Conservation (phyloP, 2,888 invertebrate species). For the Cryptophagus acutangulus region DNA sequence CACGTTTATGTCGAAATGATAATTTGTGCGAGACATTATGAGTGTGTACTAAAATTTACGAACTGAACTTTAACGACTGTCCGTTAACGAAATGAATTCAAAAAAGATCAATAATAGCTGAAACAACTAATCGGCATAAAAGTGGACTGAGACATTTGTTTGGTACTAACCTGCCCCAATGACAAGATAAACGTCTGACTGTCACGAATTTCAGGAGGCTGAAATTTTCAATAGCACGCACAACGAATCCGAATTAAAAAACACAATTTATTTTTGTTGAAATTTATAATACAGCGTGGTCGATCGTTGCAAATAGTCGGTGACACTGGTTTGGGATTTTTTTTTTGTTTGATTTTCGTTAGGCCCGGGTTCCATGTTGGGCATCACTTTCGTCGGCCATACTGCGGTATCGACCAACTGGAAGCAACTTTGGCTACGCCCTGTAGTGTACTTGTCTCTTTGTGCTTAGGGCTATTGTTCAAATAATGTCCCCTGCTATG, state of each 20-base stretch:
- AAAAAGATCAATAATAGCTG: neutral
- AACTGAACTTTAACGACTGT: too few relatives aligned
- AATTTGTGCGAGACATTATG: too few relatives aligned
- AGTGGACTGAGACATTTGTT: conserved; percentile 19
- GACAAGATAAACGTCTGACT: conserved; percentile 15
- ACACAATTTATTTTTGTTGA: conserved; percentile 10
- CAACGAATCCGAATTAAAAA: conserved; percentile 16
- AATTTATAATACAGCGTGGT: conserved; percentile 20
- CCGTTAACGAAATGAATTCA: too few relatives aligned
- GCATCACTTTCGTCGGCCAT: conserved; percentile 43
- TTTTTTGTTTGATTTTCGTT: conserved; percentile 31
- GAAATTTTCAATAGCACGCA: conserved; percentile 20
- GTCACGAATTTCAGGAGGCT: conserved; percentile 14
- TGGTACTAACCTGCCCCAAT: conserved; percentile 34
- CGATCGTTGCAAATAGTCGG: conserved; percentile 37
- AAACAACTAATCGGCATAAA: too few relatives aligned
- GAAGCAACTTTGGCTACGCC: conserved; percentile 43
- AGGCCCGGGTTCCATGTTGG: conserved; percentile 41
- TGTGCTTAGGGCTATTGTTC: conserved; percentile 32
- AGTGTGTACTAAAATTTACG: too few relatives aligned
- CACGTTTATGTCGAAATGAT: too few relatives aligned
- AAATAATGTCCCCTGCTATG: conserved; percentile 16
- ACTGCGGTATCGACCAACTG: conserved; percentile 47
- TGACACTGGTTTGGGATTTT: conserved; percentile 37
- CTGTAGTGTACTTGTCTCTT: conserved; percentile 33